Evolutionary conservation across 2,888 invertebrate genomes (phyloP).

Genomic region (Ethmia dodecea): DNA sequence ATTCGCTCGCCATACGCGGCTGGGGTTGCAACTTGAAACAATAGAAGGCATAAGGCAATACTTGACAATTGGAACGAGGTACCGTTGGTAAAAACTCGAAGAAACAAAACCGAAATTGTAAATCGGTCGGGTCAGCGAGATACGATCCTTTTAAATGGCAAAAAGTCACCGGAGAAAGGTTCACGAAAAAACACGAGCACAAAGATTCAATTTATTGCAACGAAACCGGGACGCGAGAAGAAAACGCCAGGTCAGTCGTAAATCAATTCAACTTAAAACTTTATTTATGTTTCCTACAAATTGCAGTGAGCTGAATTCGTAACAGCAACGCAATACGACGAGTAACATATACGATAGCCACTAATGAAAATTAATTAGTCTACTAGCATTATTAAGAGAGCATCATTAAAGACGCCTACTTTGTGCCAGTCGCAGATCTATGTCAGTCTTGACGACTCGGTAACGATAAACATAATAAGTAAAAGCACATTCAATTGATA

Average conservation of each 20-base stretch:
- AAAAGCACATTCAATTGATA: too few relatives aligned
- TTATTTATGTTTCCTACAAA: slow-evolving; percentile 33
- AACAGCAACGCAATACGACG: slow-evolving; percentile 17
- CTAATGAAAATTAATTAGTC: not conserved
- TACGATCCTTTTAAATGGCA: slow-evolving; percentile 42
- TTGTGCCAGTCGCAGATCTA: too few relatives aligned
- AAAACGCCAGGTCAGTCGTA: slow-evolving; percentile 28
- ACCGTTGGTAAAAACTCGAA: slow-evolving; percentile 43
- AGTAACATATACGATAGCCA: slow-evolving; percentile 18
- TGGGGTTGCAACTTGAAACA: slow-evolving; percentile 31
- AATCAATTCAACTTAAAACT: slow-evolving; percentile 30
- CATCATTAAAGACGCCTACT: too few relatives aligned
- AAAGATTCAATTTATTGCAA: slow-evolving; percentile 36
- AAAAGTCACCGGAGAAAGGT: slow-evolving; percentile 38
- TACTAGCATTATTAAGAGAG: too few relatives aligned
- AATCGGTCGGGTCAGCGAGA: slow-evolving; percentile 43
- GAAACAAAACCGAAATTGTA: slow-evolving; percentile 38
- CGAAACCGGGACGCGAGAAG: slow-evolving; percentile 28
- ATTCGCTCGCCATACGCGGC: slow-evolving; percentile 28
- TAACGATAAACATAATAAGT: too few relatives aligned
- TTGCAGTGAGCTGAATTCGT: slow-evolving; percentile 17
- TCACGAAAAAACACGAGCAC: slow-evolving; percentile 32
- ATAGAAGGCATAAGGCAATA: slow-evolving; percentile 26
- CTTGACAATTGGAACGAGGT: slow-evolving; percentile 37
- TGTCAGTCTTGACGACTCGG: too few relatives aligned